Evolutionary conservation across 2,888 invertebrate species (phyloP).

Genomic region (Carterocephalus palaemon): DNA sequence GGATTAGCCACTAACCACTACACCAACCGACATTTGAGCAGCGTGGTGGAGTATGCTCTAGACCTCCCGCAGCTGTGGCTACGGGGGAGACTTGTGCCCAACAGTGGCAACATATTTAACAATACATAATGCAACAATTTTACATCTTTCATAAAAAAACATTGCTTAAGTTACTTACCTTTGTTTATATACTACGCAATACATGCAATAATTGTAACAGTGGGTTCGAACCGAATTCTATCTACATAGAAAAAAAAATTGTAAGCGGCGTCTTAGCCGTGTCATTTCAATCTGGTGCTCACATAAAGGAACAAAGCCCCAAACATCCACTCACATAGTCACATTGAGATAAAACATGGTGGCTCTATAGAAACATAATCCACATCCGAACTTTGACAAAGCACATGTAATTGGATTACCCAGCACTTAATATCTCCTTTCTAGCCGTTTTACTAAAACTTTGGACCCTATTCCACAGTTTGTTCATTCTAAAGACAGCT

Average conservation of each 20-base stretch:
- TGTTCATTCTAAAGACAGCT: conserved; percentile 20
- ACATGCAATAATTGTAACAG: too few relatives aligned
- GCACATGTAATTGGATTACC: conserved; percentile 76
- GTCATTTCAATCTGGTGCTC: conserved; percentile 50
- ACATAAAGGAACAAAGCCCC: conserved; percentile 59
- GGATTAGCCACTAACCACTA: too few relatives aligned
- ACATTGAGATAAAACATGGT: conserved; percentile 63
- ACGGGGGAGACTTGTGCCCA: too few relatives aligned
- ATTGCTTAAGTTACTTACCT: too few relatives aligned
- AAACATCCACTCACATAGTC: conserved; percentile 62
- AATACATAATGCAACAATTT: too few relatives aligned
- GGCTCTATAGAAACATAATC: conserved; percentile 74
- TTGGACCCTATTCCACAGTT: conserved; percentile 36
- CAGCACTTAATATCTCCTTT: conserved; percentile 73
- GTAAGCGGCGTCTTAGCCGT: conserved; percentile 44
- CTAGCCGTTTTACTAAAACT: conserved; percentile 49
- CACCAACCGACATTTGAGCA: too few relatives aligned
- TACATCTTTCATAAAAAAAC: too few relatives aligned
- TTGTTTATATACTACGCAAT: too few relatives aligned
- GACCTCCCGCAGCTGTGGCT: too few relatives aligned
- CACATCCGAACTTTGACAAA: conserved; percentile 75
- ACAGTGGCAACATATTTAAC: too few relatives aligned
- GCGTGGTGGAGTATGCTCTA: too few relatives aligned
- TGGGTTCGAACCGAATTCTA: neutral
- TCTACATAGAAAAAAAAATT: neutral